These are phyloP conservation scores for Epistrophe eligans DNA, from an alignment of 2,888 invertebrate species.

Conservation along the genomic window DNA sequence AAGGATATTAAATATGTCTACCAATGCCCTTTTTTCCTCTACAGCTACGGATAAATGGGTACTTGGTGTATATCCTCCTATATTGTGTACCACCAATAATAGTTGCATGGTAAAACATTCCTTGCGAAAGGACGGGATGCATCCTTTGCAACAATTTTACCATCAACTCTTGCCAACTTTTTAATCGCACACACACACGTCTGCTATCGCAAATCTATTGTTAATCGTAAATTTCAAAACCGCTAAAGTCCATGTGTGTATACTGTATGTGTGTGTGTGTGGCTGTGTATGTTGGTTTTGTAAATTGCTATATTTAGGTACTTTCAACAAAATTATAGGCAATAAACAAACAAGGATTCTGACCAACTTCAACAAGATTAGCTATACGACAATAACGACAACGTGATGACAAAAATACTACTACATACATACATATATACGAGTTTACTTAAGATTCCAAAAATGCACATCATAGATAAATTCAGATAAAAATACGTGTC, in stretches of 20 bases:
- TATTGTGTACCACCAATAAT: neutral
- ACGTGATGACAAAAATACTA: constrained; percentile 11
- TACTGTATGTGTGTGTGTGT: constrained; percentile 14
- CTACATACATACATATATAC: neutral
- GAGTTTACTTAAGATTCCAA: constrained; percentile 58
- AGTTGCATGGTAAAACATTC: neutral
- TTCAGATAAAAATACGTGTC: constrained; percentile 69
- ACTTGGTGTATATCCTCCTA: neutral
- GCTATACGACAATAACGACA: neutral
- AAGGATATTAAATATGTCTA: constrained; percentile 62
- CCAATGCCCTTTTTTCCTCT: constrained; percentile 1
- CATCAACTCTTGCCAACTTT: constrained; percentile 44
- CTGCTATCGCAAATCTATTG: constrained; percentile 60
- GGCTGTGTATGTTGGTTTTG: constrained; percentile 34
- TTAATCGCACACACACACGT: constrained; percentile 48
- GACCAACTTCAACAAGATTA: neutral
- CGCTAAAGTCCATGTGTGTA: constrained; percentile 8
- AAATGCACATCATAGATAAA: constrained; percentile 64
- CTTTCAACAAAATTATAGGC: constrained; percentile 54
- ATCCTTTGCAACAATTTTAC: constrained; percentile 32
- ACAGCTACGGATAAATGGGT: neutral
- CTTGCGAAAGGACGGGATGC: neutral
- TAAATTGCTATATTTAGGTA: constrained; percentile 51
- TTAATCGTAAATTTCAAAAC: constrained; percentile 55
- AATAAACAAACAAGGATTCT: constrained; percentile 66